Conservation (phyloP, 92 coral and sea anemone genomes). For the Palythoa grandis region DNA sequence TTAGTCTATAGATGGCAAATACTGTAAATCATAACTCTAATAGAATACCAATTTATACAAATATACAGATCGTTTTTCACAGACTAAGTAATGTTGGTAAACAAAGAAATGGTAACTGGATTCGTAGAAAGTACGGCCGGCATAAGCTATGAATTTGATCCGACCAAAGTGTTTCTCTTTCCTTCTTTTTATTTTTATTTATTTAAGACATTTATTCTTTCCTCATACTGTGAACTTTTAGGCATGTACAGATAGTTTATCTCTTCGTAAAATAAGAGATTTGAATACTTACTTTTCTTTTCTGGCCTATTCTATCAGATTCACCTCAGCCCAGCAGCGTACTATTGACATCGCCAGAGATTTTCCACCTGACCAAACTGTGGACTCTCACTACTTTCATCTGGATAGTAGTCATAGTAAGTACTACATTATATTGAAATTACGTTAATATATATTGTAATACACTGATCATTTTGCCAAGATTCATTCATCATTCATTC, state of each 20-base stretch:
- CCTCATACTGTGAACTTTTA: not conserved
- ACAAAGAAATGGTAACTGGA: no score
- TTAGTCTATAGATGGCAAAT: no score
- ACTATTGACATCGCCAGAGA: slow-evolving; percentile 56
- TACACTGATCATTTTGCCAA: not conserved
- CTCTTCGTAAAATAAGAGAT: not conserved
- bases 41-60: no score
- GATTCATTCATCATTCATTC: not conserved
- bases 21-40: no score
- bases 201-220: not conserved
- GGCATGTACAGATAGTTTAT: not conserved
- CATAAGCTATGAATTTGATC: no score
- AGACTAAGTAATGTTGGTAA: no score
- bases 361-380: slow-evolving; percentile 55
- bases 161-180: no score
- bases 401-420: slow-evolving; percentile 70
- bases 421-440: not conserved
- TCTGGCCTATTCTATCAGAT: slow-evolving; percentile 32
- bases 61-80: no score
- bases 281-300: not conserved
- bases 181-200: no score
- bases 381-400: slow-evolving; percentile 85
- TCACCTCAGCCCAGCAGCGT: slow-evolving; percentile 87
- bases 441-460: no score
- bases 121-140: no score